Evolutionary conservation across 2,113 vertebrate genomes (phyloP), one percentile per base, ranked within the genome.

Genomic region (human (Homo sapiens)): DNA sequence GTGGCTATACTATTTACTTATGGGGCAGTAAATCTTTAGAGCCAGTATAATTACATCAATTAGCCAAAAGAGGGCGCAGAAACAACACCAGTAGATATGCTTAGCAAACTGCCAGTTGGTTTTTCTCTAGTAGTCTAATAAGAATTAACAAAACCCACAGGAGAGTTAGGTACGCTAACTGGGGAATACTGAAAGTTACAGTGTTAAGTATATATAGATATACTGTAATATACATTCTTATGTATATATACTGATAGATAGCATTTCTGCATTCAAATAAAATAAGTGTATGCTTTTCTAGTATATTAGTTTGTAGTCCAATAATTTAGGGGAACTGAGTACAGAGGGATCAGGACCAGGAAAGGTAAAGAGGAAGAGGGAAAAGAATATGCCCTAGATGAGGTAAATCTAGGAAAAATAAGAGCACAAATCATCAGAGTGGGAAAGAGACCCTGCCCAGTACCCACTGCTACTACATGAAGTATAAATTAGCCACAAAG

Each of bases 1-100:
- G 66, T 72, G 52, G 30, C 43, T 82, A 35, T 18, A 82, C 50
- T 93, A 66, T 84, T 90, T 40, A 94, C 73, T 57, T 18, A 76
- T 32, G 18, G 82, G 78, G 35, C 8, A 81, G 8, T 70, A 25
- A 50, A 64, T 88, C 52, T 95, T 78, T 66, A 59, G 73, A 96
- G 35, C 12, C 90, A 92, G 30, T 35, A 94, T 79, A 93, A 95
- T 96, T 97, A 93, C 95, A 90, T 17, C 68, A 70, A 40, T 78
- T 84, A 97, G 89, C 98, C 98, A 97, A 98, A 97, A 98, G 98
- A 98, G 98, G 98, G 98, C 97, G 97, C 96, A 97, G 95, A 81
- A 75, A 92, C 96, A 97, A 97, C 97, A 96, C 64, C 25, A 30
- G 79, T 68, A 97, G 72, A 82, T 89, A 45, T 55, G 59, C 78